phyloP scores from a whole-genome alignment of 2,888 invertebrate species.

The Acrobasis repandana region DNA sequence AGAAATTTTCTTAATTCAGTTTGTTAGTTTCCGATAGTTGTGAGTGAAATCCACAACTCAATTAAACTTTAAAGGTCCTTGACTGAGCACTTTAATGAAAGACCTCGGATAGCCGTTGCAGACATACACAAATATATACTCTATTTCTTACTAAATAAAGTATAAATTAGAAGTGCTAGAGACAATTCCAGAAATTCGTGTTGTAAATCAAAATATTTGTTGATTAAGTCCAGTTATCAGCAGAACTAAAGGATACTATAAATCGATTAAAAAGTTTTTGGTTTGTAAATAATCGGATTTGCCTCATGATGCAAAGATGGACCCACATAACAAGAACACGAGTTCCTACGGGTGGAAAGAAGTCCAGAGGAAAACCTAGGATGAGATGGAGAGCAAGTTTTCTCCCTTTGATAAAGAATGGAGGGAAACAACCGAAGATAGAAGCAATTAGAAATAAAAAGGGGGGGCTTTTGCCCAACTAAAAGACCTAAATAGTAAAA shows the following conservation, averaged over 20 bases:
- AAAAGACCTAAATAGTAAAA: no score
- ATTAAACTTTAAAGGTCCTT: slow-evolving; percentile 71
- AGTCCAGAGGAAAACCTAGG: no score
- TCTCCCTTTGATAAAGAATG: no score
- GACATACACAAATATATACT: slow-evolving; percentile 2
- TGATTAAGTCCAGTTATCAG: slow-evolving; percentile 19
- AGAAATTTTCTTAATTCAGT: slow-evolving; percentile 52
- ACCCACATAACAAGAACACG: no score
- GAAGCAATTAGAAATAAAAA: no score
- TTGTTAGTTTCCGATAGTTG: slow-evolving; percentile 58
- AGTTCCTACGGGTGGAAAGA: no score
- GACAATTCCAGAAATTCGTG: neutral
- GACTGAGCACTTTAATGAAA: slow-evolving; percentile 52
- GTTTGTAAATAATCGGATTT: neutral
- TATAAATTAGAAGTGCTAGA: neutral
- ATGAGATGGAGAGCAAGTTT: no score
- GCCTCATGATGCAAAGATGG: no score
- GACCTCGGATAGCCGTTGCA: slow-evolving; percentile 18
- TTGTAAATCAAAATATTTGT: slow-evolving; percentile 23
- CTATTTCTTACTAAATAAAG: neutral
- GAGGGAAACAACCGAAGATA: no score
- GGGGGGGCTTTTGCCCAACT: no score
- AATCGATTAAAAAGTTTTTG: slow-evolving; percentile 17
- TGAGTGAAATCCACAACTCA: slow-evolving; percentile 69
- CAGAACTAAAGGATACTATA: slow-evolving; percentile 11